phyloP scores from a whole-genome alignment of 2,888 invertebrate species.

The Eupsilia transversa region DNA sequence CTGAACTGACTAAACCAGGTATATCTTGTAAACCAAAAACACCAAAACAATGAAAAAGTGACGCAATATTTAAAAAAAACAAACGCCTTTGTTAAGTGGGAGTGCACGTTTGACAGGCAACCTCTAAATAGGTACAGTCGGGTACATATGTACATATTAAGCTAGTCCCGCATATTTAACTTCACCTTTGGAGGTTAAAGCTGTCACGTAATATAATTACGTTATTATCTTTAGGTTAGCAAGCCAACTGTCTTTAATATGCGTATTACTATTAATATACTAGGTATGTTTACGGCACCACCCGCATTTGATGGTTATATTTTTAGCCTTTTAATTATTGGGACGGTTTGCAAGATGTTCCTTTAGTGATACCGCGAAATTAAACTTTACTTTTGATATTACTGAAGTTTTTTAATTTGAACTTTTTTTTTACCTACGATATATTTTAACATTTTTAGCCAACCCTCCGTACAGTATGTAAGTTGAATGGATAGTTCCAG shows the following conservation, averaged over 20 bases:
- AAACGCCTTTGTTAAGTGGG: constrained; percentile 51
- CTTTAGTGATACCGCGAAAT: constrained; percentile 6
- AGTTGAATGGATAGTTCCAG: neutral
- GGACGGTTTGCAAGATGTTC: constrained; percentile 17
- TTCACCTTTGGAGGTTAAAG: constrained; percentile 59
- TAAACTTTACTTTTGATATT: neutral
- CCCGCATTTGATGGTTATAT: constrained; percentile 34
- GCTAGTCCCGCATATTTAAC: constrained; percentile 51
- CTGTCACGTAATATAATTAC: constrained; percentile 56
- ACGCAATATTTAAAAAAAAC: constrained; percentile 33
- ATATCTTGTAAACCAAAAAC: constrained; percentile 23
- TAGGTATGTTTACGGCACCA: constrained; percentile 26
- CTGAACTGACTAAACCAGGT: neutral
- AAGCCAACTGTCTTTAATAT: constrained; percentile 42
- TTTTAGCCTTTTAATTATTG: constrained; percentile 18
- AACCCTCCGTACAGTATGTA: neutral
- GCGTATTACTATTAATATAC: constrained; percentile 17
- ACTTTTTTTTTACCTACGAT: neutral
- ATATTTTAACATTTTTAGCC: neutral
- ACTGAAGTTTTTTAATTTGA: neutral
- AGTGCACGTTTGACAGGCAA: constrained; percentile 54
- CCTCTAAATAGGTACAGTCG: constrained; percentile 54
- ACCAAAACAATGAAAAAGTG: constrained; percentile 36
- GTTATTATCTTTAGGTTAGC: constrained; percentile 45
- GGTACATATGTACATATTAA: constrained; percentile 26